Conservation (phyloP, 2,888 invertebrate species). For the Leucoptera coffeella region DNA sequence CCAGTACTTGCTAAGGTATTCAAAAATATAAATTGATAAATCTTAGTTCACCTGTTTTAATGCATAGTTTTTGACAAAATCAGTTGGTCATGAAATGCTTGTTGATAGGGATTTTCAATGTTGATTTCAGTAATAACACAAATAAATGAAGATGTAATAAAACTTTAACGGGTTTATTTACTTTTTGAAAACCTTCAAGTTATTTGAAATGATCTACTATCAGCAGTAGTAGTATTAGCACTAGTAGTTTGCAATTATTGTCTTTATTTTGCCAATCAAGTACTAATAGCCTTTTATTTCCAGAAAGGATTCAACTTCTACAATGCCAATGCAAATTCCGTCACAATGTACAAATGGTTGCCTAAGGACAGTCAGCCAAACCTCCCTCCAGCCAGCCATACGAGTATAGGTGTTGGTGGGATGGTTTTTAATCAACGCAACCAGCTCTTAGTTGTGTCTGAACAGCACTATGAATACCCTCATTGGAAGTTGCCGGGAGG, state of each 20-base stretch:
- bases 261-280: no score
- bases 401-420: slow-evolving; percentile 74
- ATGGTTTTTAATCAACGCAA: slow-evolving; percentile 73
- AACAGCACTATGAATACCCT: slow-evolving; percentile 54
- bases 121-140: no score
- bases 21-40: slow-evolving; percentile 7
- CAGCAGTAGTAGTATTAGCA: no score
- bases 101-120: no score
- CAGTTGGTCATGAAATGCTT: no score
- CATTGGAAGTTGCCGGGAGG: slow-evolving; percentile 93
- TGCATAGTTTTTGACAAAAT: no score
- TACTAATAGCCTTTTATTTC: no score
- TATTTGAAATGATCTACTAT: no score
- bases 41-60: no score
- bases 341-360: slow-evolving; percentile 80
- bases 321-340: slow-evolving; percentile 73
- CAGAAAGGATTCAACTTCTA: slow-evolving; percentile 82
- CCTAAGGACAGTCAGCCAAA: slow-evolving; percentile 53
- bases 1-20: slow-evolving; percentile 65
- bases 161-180: no score
- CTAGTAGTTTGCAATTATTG: neutral
- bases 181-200: no score
- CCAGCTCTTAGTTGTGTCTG: slow-evolving; percentile 75
- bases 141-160: no score
- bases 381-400: slow-evolving; percentile 76